A percentile compares a stretch with the other conserved stretches of the same genome.
phyloP scores from a whole-genome alignment of 2,888 invertebrate genomes.

The Pseudococcus viburni region DNA sequence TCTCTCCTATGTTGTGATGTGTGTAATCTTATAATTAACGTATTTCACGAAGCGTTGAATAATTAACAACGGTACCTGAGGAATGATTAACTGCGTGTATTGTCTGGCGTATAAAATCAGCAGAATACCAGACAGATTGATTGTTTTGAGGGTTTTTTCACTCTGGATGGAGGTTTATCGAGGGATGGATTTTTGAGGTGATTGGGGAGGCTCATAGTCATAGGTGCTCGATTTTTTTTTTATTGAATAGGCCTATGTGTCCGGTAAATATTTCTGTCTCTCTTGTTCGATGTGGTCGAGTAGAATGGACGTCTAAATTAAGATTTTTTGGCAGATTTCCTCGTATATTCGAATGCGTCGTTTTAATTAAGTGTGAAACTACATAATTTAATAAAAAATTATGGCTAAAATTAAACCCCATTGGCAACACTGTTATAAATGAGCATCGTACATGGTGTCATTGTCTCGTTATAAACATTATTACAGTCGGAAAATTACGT shows the following conservation, averaged over 20 bases:
- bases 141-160: too few species aligned
- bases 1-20: not conserved
- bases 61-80: not conserved
- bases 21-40: not conserved
- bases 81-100: not conserved
- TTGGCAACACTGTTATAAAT: not conserved
- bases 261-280: too few species aligned
- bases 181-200: too few species aligned
- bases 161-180: too few species aligned
- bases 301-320: not conserved
- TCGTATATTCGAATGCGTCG: not conserved
- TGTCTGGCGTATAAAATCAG: not conserved
- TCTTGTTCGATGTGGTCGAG: too few species aligned
- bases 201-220: too few species aligned
- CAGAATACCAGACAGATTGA: too few species aligned
- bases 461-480: not conserved
- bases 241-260: too few species aligned
- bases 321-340: not conserved
- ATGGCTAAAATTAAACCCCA: not conserved
- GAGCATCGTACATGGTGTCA: not conserved
- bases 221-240: too few species aligned
- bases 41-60: not conserved
- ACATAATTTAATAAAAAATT: not conserved
- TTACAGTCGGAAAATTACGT: not conserved
- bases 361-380: not conserved